Evolutionary conservation across 2,113 vertebrate genomes (phyloP), one percentile per base, ranked within the genome.

Genomic region (Rhodinocichla rosea): DNA sequence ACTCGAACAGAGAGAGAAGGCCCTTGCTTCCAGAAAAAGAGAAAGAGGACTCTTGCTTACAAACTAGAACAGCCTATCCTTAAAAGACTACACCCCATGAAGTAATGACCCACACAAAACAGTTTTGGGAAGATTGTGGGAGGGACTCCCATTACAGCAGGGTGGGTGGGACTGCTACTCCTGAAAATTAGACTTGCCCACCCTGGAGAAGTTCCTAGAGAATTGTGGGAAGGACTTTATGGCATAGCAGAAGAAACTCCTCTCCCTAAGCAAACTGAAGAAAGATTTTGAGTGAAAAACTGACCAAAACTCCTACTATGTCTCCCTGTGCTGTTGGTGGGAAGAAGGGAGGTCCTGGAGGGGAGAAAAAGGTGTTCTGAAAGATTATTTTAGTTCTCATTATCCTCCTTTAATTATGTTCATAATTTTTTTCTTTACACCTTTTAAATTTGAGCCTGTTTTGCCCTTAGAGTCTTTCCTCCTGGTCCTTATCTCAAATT

Each of bases 141-240:
- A 37, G 45, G 4, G 44, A 27, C 24, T 47, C 44, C 13, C 9
- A 12, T 49, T 49, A 7, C 44, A 68, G 33, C 33, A 15, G n/a
- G 24, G 27, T 4, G 9, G 12, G 9, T 0, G 0, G 12, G 23
- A 27, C 32, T n/a, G 52, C 39, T 73, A 20, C 7, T 26, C 3
- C 7, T 73, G 39, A 44, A 42, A 56, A 15, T 73, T 27, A 26
- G 17, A 56, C 8, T 59, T 26, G 15, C 17, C 32, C 13, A 20
- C 9, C 7, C 23, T n/a, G 39, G 22, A 55, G 30, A 27, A 73
- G 22, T 20, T 73, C 22, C 17, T 17, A n/a, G 30, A 73, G 39
- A 42, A 11, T 7, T 40, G 28, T 26, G 12, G 30, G 15, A 53
- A 32, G 15, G 11, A 70, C 35, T 15, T 21, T 21, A 40, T 3